Evolutionary conservation across 1,140 invertebrate genomes (phyloP).

Genomic region (Cephus cinctus): DNA sequence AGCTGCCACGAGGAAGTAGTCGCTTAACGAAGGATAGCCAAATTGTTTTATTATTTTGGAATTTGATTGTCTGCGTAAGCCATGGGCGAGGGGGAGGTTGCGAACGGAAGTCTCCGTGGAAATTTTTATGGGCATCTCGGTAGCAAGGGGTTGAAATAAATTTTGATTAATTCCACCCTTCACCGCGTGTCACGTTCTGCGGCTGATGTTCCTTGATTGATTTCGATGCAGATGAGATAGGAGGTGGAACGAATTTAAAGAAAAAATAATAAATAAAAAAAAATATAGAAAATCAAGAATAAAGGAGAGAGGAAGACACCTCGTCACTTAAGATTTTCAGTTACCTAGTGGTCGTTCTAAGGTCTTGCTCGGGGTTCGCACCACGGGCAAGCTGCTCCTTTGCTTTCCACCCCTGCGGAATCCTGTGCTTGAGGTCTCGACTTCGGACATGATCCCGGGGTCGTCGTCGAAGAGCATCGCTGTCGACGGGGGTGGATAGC

Average conservation of each 20-base stretch:
- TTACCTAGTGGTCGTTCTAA: slow-evolving; percentile 86
- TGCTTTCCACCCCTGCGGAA: slow-evolving; percentile 88
- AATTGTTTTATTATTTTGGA: no score
- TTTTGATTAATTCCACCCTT: slow-evolving; percentile 6
- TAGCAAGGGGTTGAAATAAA: neutral
- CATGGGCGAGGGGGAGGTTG: neutral
- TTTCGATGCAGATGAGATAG: no score
- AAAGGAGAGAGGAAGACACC: no score
- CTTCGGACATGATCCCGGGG: slow-evolving; percentile 96
- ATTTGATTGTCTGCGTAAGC: neutral
- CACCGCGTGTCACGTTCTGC: no score
- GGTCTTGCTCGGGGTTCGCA: slow-evolving; percentile 91
- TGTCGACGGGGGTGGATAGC: slow-evolving; percentile 71
- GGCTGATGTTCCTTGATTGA: no score
- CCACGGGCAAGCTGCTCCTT: slow-evolving; percentile 88
- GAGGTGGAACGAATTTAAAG: no score
- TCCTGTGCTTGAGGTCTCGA: slow-evolving; percentile 90
- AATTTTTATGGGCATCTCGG: neutral
- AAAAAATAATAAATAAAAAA: no score
- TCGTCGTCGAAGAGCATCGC: slow-evolving; percentile 87
- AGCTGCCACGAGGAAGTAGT: no score
- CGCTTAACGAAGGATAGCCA: no score
- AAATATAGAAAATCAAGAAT: no score
- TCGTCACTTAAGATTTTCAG: slow-evolving; percentile 32
- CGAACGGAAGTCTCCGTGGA: neutral